A percentile compares a stretch with the other conserved stretches of the same genome.
These are phyloP conservation scores for Drosophila equinoxialis DNA, from an alignment of 1,140 invertebrate genomes.

Conservation along the genomic window DNA sequence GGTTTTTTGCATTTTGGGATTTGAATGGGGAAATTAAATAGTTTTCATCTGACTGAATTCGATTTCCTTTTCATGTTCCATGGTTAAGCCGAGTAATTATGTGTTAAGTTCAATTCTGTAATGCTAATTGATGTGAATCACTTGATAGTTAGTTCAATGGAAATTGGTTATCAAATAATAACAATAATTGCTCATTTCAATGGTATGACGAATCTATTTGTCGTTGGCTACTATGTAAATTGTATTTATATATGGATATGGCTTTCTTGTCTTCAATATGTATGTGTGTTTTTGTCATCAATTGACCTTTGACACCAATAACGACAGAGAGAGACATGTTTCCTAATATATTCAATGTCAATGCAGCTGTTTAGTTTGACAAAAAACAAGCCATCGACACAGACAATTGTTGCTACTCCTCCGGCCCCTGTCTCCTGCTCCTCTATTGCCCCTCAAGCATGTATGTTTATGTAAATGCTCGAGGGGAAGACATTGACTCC, in stretches of 20 bases:
- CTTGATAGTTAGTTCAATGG: not conserved
- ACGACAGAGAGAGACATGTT: conserved; percentile 35
- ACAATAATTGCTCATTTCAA: not conserved
- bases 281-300: conserved; percentile 11
- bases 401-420: conserved; percentile 39
- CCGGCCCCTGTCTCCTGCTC: not conserved
- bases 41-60: too few relatives aligned
- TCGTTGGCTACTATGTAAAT: not conserved
- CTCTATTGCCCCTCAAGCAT: not conserved
- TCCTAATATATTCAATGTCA: conserved; percentile 65
- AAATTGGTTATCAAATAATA: not conserved
- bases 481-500: conserved; percentile 24
- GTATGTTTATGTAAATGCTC: conserved; percentile 4
- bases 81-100: too few relatives aligned
- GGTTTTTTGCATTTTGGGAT: too few relatives aligned
- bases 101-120: too few relatives aligned
- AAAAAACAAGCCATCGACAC: conserved; percentile 51
- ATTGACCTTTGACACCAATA: conserved; percentile 36
- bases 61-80: too few relatives aligned
- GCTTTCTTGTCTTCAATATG: not conserved
- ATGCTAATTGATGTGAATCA: too few relatives aligned
- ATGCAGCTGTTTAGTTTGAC: conserved; percentile 71
- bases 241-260: not conserved
- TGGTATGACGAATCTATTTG: not conserved
- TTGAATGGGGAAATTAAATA: too few relatives aligned